Evolutionary conservation across 1,140 invertebrate species (phyloP), one percentile per base, ranked within the genome.

Genomic region (Campodea augens): DNA sequence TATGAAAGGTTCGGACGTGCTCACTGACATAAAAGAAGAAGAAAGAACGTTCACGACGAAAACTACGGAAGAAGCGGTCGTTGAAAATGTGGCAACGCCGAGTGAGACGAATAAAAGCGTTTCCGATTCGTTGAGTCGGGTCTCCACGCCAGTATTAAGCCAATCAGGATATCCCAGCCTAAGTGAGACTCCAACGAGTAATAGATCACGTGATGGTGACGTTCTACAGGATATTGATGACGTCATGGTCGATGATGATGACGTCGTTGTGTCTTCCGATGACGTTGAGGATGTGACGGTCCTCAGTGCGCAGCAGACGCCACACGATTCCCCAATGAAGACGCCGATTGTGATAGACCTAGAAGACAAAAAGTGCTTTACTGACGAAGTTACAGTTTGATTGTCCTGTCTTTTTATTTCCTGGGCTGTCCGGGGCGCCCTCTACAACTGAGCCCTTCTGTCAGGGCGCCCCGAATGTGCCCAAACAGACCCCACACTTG

Each of bases 311-410:
- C 42, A 44, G 22, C 18, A 22, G 1, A 44, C 42, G 15, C 42
- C 42, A 25, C 74, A 74, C 3, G 74, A 73, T 0, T 75, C 77
- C 51, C 71, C 75, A 5, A 69, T 70, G 47, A 78, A 76, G 41
- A 75, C 77, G 53, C 73, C 77, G 3, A 78, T 81, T 53, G 73
- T 80, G 52, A 78, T 82, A 44, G 80, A 81, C 61, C 62, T 81
- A 51, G 78, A 81, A 51, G 79, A 82, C 60, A 81, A 80, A 54
- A 78, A 73, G 56, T 67, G 77, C 45, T 81, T 81, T 57, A 81
- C 78, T 4, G 79, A 82, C 59, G 79, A 82, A 61, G 78, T 81
- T 38, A 81, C 77, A 25, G 79, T 82, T 47, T 82, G 70, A 71
- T n/a, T n/a, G n/a, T n/a, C n/a, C n/a, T n/a, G n/a, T n/a, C n/a